Evolutionary conservation across 1,140 invertebrate species (phyloP).

Genomic region (Brachionus paranguensis): DNA sequence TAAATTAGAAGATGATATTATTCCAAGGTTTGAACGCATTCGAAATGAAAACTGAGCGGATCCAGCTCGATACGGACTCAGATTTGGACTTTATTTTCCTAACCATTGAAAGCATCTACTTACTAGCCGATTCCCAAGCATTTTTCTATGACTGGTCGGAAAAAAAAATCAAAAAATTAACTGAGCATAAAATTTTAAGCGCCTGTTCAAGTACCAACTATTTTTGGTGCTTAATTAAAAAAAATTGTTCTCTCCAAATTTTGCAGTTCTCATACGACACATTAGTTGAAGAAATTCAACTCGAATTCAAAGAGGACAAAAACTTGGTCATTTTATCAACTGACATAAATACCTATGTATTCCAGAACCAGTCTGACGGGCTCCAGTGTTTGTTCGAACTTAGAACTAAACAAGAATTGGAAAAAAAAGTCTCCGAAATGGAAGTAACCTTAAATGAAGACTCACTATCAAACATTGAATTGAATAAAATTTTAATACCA

Average conservation of each 20-base stretch:
- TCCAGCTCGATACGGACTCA: neutral
- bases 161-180: neutral
- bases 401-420: neutral
- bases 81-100: neutral
- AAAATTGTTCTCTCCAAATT: neutral
- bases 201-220: slow-evolving; percentile 17
- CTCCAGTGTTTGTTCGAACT: neutral
- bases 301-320: neutral
- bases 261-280: neutral
- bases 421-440: neutral
- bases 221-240: slow-evolving; percentile 21
- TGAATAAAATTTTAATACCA: slow-evolving; percentile 3
- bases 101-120: slow-evolving; percentile 5
- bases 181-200: neutral
- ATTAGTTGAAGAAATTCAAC: neutral
- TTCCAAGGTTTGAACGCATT: neutral
- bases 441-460: slow-evolving; percentile 3
- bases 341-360: slow-evolving; percentile 37
- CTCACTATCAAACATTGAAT: neutral
- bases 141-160: neutral
- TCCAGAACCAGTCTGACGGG: neutral
- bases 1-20: neutral
- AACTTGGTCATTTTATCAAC: neutral
- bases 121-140: neutral
- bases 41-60: neutral